phyloP scores from a whole-genome alignment of 2,888 invertebrate species.

The Sicus ferrugineus region DNA sequence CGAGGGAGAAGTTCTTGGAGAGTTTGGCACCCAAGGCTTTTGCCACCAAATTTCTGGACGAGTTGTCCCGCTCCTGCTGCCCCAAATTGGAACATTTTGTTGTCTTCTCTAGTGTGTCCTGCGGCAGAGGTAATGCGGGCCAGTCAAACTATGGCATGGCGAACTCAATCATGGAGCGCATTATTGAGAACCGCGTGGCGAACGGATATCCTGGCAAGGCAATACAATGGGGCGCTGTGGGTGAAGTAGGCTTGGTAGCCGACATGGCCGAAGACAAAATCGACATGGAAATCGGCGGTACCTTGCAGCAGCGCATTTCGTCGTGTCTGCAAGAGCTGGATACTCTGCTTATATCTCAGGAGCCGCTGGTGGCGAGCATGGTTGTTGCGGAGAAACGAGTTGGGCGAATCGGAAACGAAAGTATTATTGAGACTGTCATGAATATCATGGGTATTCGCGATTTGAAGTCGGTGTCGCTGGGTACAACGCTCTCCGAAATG shows the following conservation, averaged over 20 bases:
- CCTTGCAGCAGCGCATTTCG: conserved; percentile 81
- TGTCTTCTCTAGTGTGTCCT: conserved; percentile 87
- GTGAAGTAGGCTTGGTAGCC: conserved; percentile 82
- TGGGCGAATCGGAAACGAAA: conserved; percentile 69
- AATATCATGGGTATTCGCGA: conserved; percentile 73
- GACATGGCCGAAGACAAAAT: conserved; percentile 75
- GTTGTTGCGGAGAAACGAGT: conserved; percentile 83
- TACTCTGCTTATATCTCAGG: conserved; percentile 74
- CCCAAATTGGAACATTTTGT: conserved; percentile 75
- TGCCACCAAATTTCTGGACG: conserved; percentile 79
- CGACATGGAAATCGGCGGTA: conserved; percentile 76
- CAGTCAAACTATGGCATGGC: conserved; percentile 85
- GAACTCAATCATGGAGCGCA: conserved; percentile 87
- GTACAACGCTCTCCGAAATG: conserved; percentile 81
- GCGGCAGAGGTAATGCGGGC: conserved; percentile 88
- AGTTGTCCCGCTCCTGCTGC: conserved; percentile 69
- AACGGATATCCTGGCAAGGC: conserved; percentile 80
- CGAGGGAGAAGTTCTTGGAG: conserved; percentile 71
- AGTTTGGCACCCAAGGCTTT: conserved; percentile 79
- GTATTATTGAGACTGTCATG: conserved; percentile 75
- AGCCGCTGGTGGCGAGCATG: conserved; percentile 78
- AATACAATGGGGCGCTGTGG: conserved; percentile 90
- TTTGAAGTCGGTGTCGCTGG: conserved; percentile 73
- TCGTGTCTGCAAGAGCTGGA: conserved; percentile 80
- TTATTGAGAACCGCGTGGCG: conserved; percentile 76